Conservation (phyloP, 2,888 invertebrate genomes). For the Zhuqinia jingwanae region DNA sequence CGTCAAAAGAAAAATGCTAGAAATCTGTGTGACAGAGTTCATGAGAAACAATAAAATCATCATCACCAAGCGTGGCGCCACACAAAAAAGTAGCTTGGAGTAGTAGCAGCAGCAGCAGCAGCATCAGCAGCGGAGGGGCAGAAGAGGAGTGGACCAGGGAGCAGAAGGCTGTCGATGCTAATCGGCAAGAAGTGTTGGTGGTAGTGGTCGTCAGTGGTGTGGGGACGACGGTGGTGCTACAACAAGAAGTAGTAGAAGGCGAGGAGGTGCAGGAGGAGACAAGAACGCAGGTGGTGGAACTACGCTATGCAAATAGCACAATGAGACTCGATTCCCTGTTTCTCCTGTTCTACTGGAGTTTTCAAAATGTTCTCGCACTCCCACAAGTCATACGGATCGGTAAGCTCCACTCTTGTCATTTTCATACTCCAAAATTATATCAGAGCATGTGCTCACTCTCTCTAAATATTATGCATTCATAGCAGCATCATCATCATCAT, state of each 20-base stretch:
- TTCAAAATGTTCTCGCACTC: conserved; percentile 72
- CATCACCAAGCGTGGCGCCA: conserved; percentile 51
- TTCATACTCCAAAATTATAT: background rate
- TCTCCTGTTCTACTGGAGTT: conserved; percentile 74
- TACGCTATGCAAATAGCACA: conserved; percentile 73
- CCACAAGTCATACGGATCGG: conserved; percentile 78
- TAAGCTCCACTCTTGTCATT: conserved; percentile 63
- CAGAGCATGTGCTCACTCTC: too few relatives aligned
- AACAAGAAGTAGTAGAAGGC: too few relatives aligned
- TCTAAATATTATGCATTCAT: too few relatives aligned
- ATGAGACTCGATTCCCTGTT: conserved; percentile 72
- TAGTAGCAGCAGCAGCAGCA: too few relatives aligned
- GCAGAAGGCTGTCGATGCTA: conserved; percentile 54
- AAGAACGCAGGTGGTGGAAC: conserved; percentile 53
- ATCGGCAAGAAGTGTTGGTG: conserved; percentile 51
- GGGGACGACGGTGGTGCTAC: conserved; percentile 26
- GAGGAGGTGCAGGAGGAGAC: conserved; percentile 30
- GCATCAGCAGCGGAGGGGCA: too few relatives aligned
- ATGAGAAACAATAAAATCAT: conserved; percentile 27
- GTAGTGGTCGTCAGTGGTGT: background rate
- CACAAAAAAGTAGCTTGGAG: conserved; percentile 18
- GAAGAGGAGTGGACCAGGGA: conserved; percentile 2
- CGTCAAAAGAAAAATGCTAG: too few relatives aligned
- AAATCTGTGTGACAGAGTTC: too few relatives aligned
- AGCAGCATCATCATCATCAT: too few relatives aligned